Evolutionary conservation across 1,140 invertebrate species (phyloP), one percentile per base, ranked within the genome.

Genomic region (Caenorhabditis tropicalis): DNA sequence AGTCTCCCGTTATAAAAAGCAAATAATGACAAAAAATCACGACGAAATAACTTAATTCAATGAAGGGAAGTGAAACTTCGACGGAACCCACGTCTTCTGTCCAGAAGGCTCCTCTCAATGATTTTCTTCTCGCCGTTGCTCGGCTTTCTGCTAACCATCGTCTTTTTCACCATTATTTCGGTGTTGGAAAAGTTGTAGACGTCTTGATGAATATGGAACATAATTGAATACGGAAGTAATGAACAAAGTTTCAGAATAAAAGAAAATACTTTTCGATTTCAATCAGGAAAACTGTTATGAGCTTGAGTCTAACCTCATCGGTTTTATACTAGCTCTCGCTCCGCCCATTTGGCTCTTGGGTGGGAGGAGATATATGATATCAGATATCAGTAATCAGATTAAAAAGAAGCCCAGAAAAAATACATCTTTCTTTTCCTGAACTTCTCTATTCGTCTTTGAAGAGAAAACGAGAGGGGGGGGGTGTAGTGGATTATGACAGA

Each of bases 121-220:
- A 81, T 81, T 16, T 53, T 81, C 79, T 81, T 81, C 36, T 74
- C 65, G 0, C 65, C 65, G 15, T 74, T 74, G 65, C 65, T 74
- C 33, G 65, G 65, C 65, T 39, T 74, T 12, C 65, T 33, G 65
- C 9, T 74, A 33, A 74, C 0, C 65, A 74, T 21, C 6, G 65
- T 74, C 65, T 74, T 74, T 29, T 74, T 74, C 19, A 74, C 65
- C 65, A 74, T 74, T 1, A 74, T 74, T 10, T 74, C 65, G 27
- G 36, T 74, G 36, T 1, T 74, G n/a, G 65, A 43, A n/a, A 74
- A 74, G 65, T 43, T 43, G 29, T 74, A 74, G 36, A 43, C 36
- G 36, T 74, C 65, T 43, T 74, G 65, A 24, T 74, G 65, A 74
- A 74, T 74, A 24, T 74, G 65, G 65, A 74, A 74, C 65, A 74